Evolutionary conservation across 2,888 invertebrate species (phyloP), one percentile per base, ranked within the genome.

Genomic region (Perizoma flavofasciatum): DNA sequence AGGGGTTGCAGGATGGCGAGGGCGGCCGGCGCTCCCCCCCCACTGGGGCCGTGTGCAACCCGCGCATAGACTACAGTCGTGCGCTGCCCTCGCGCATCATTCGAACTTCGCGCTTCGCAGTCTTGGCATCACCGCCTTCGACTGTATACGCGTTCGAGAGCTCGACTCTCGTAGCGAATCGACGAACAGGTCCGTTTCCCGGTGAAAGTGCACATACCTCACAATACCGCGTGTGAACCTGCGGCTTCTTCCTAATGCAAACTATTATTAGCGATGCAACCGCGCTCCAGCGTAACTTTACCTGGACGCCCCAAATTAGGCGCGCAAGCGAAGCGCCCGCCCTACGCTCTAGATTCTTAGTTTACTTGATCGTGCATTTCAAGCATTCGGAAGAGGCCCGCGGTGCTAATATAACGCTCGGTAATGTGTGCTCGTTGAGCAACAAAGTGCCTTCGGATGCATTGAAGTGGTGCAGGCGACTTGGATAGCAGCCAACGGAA

Each of bases 301-400:
- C 92, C 92, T 92, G 92, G 82, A 88, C 86, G 82, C 78, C 83
- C 92, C 90, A 92, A 93, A 93, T 93, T 93, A 93, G 93, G 93
- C 82, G 90, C 89, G 90, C 85, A 85, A 82, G 71, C 77, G 71
- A 86, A 79, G 79, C 75, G 81, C 85, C 84, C 83, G 86, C 87
- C 88, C 85, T 81, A 77, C 75, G 78, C 82, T 77, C 79, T 79
- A 75, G 71, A 67, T 61, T 59, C 63, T 74, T 70, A 71, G 81
- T 81, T 80, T 73, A 81, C 79, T 78, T 74, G 73, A 69, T 68
- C 58, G 67, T 69, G 69, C 70, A 68, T 69, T 69, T 68, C 57
- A 67, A 76, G 83, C 85, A 86, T 85, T 86, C 80, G 85, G 82
- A 82, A 81, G 84, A 81, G 79, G 79, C 77, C 68, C 73, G 79